Base-by-base conservation (phyloP, 2,888 invertebrate genomes). In the Lepeophtheirus nordmannii region DNA sequence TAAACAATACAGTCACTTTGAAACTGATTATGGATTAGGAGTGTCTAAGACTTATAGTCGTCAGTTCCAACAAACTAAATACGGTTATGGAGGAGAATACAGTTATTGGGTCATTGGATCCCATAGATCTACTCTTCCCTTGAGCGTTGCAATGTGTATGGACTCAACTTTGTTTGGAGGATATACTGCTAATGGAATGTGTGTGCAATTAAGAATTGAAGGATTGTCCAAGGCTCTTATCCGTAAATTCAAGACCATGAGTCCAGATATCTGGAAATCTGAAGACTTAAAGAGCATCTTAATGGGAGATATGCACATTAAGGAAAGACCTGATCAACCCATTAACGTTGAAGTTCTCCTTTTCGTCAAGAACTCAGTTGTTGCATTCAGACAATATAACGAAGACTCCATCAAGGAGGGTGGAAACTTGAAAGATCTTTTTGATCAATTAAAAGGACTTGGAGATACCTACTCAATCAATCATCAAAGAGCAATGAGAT, bases 1-100 rank as follows among this genome's bases (percentile, higher is more conserved):
- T 59, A 60, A 60, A 39, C 66, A 66, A 41, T 58, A 39, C 46
- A 60, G 66, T 10, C n/a, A 37, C 10, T 58, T 58, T 46, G 60
- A 66, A n/a, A 66, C 60, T n/a, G 46, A 66, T 10, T 66, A 58
- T 63, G 66, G 66, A 22, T 46, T 66, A 38, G 66, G 66, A 17
- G 59, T 66, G n/a, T 66, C 66, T 41, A 66, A 66, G 60, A 60
- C 59, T 41, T 61, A 41, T 20, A 38, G 20, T 1, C 20, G 59
- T n/a, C 38, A 66, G 41, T 66, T 46, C 59, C 37, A 66, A 40
- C n/a, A 59, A 23, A 10, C 30, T 38, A 60, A 60, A 58, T 66
- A 66, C 40, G 66, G 60, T 17, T 60, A 66, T 41, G 60, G 40
- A n/a, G 66, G 66, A 1, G n/a, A 58, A n/a, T 38, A 38, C 20